These are phyloP conservation scores for Smutsia gigantea DNA, from an alignment of 2,797 vertebrate genomes.

Conservation along the genomic window DNA sequence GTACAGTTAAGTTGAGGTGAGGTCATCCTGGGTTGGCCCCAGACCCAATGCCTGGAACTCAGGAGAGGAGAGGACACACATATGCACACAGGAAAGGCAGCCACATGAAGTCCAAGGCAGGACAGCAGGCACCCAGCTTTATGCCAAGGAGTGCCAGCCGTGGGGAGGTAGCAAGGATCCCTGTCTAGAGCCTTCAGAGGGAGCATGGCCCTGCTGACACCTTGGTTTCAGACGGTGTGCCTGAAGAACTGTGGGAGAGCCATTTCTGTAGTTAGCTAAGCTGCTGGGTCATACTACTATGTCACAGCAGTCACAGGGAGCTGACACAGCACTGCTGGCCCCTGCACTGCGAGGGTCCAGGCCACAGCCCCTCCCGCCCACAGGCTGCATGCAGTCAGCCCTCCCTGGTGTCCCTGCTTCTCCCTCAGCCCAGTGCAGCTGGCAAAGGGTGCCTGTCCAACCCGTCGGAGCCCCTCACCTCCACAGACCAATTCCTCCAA, in stretches of 20 bases:
- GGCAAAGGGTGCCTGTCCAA: neutral
- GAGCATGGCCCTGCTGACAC: neutral
- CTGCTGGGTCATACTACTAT: neutral
- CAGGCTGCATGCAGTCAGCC: neutral
- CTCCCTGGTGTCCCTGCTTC: neutral
- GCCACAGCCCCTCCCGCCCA: neutral
- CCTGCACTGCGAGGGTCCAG: fast-evolving
- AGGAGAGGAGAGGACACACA: neutral
- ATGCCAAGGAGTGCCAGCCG: neutral
- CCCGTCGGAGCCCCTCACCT: too few species aligned
- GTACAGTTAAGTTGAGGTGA: neutral
- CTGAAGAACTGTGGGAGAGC: neutral
- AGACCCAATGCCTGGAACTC: neutral
- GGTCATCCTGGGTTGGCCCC: neutral
- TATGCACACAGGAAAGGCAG: neutral
- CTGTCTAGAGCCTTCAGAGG: neutral
- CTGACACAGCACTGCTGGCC: fast-evolving
- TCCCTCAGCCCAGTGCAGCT: neutral
- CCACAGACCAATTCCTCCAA: neutral
- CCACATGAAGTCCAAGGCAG: fast-evolving
- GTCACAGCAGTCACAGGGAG: neutral
- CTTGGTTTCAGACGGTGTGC: neutral
- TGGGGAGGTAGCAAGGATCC: neutral
- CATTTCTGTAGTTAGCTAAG: neutral
- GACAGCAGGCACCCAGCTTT: neutral